Conservation (phyloP, 2,113 vertebrate genomes). For the Gyps fulvus region DNA sequence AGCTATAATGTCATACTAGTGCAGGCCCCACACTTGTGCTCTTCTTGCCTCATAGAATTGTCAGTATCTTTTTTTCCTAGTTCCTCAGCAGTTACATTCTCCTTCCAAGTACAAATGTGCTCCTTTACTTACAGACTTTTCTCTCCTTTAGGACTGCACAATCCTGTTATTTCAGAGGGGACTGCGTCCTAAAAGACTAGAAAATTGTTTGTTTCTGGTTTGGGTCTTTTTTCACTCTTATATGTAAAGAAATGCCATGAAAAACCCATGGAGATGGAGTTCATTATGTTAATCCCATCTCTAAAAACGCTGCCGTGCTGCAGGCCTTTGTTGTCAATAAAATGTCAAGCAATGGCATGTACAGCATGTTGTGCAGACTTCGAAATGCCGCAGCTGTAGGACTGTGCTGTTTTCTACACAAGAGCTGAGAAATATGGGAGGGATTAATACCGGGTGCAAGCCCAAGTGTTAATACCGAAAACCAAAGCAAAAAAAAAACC, state of each 20-base stretch:
- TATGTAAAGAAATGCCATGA: slow-evolving; percentile 23
- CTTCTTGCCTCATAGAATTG: neutral
- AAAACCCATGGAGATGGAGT: neutral
- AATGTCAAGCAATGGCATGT: slow-evolving; percentile 55
- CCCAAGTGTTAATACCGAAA: neutral
- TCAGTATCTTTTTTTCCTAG: neutral
- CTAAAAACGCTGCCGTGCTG: neutral
- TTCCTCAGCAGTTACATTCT: neutral
- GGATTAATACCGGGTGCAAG: neutral
- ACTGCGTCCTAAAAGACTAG: neutral
- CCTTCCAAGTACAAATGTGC: neutral
- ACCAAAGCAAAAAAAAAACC: neutral
- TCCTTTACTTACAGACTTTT: neutral
- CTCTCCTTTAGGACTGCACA: neutral
- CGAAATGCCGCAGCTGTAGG: neutral
- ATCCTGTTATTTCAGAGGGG: neutral
- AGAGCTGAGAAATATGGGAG: neutral
- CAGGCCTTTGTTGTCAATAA: slow-evolving; percentile 31
- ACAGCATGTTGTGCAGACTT: slow-evolving; percentile 16
- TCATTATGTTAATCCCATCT: slow-evolving; percentile 61
- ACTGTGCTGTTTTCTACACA: neutral
- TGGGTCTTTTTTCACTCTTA: neutral
- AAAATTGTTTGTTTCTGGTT: neutral
- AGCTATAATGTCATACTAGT: neutral
- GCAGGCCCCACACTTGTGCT: neutral